Evolutionary conservation across 2,888 invertebrate genomes (phyloP), one percentile per base, ranked within the genome.

Genomic region (Dicyrtoma fusca): DNA sequence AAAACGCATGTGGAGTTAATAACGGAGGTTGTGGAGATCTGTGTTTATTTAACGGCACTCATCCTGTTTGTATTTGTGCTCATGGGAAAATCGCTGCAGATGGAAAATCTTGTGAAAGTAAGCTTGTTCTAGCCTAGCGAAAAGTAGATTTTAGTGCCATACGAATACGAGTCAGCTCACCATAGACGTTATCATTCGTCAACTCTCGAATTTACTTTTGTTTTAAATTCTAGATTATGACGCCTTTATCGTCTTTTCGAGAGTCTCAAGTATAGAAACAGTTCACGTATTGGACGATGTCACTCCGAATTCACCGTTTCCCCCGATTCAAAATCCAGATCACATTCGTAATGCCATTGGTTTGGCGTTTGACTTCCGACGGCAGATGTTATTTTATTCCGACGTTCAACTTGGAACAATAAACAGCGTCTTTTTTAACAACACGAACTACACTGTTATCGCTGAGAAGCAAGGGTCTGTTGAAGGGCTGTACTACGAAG

Each of bases 331-430:
- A 75, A 89, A 91, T 82, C 85, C 88, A 75, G 89, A 89, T 5
- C 84, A 88, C 81, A 90, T 95, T 88, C 87, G 92, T 71, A 95
- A 95, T 85, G 93, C 92, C 10, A 94, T 95, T 81, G 94, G 92
- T 23, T 86, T 95, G 68, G 88, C 92, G 1, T 93, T 90, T 84
- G 91, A 92, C 85, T 92, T 90, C 84, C 84, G 85, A 73, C 85
- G 85, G 44, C 86, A 88, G 79, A 85, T 89, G 64, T 85, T 94
- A 63, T 94, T 92, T 85, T 95, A 92, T 85, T 94, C 94, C 0
- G 95, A 95, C 84, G 93, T 95, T 75, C 92, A 94, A 83, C 87
- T 90, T 82, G 93, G 92, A 71, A 89, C 91, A 78, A 93, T 95
- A 82, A 91, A 91, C 84, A 87, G 89, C 44, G 94, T 92, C 61